Conservation (phyloP, 1,140 invertebrate genomes). For the Drosophila bocqueti region DNA sequence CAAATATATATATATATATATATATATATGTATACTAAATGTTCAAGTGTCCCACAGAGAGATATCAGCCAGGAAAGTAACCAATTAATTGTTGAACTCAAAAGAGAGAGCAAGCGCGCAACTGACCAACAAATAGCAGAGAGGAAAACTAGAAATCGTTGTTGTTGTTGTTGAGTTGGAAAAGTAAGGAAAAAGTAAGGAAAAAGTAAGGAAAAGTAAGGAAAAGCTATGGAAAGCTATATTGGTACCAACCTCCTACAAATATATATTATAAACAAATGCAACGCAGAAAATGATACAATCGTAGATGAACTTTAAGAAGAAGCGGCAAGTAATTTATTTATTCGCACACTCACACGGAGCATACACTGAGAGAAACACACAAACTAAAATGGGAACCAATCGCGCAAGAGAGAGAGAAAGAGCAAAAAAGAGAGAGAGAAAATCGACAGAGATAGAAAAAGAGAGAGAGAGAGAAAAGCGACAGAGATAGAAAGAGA, state of each 20-base stretch:
- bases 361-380: slow-evolving; percentile 22
- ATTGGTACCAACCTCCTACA: slow-evolving; percentile 21
- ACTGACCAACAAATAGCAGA: slow-evolving; percentile 1
- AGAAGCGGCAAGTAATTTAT: slow-evolving; percentile 27
- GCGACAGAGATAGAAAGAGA: neutral
- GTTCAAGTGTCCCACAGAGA: neutral
- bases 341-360: slow-evolving; percentile 41
- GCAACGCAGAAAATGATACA: slow-evolving; percentile 39
- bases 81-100: neutral
- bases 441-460: slow-evolving; percentile 1
- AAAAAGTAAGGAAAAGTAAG: too few relatives aligned
- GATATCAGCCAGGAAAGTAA: neutral
- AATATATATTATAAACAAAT: slow-evolving; percentile 18
- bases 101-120: neutral
- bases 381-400: slow-evolving; percentile 25
- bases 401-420: slow-evolving; percentile 8
- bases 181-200: too few relatives aligned
- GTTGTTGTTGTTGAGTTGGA: slow-evolving; percentile 2
- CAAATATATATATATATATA: neutral
- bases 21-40: neutral
- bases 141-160: neutral
- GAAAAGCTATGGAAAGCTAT: neutral
- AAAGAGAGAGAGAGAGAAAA: neutral
- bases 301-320: slow-evolving; percentile 26
- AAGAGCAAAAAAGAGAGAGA: neutral